Percentiles rank a stretch among this genome's conserved stretches.
Conservation (phyloP, 2,113 vertebrate species). For the Arothron firmamentum region DNA sequence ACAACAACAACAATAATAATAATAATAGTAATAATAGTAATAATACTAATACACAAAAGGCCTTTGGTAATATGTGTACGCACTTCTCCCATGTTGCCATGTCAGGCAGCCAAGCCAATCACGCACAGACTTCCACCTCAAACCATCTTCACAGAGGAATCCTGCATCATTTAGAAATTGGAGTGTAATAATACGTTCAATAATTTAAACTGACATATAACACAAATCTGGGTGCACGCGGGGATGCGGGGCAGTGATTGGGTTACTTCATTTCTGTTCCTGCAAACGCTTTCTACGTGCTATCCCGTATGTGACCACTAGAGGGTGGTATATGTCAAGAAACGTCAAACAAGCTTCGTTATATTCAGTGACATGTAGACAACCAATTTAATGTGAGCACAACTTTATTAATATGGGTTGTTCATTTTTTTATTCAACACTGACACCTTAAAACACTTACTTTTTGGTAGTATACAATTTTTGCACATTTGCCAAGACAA, state of each 20-base stretch:
- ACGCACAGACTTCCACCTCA: constrained; percentile 2
- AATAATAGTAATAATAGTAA: no score
- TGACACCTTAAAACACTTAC: background rate
- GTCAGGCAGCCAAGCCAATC: constrained; percentile 20
- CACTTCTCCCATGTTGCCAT: constrained; percentile 20
- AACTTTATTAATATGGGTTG: constrained; percentile 50
- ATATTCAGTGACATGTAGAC: constrained; percentile 18
- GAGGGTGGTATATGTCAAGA: constrained; percentile 41
- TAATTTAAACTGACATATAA: no score
- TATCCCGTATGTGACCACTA: constrained; percentile 31
- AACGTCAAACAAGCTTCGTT: constrained; percentile 7
- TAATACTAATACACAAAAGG: constrained; percentile 9
- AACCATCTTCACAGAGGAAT: no score
- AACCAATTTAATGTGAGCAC: constrained; percentile 18
- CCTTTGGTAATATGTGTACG: constrained; percentile 61
- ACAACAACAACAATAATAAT: no score
- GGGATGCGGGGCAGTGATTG: no score
- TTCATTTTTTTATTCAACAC: constrained; percentile 8
- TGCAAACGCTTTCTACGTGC: no score
- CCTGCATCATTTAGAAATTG: no score
- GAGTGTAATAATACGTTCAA: no score
- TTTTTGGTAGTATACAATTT: background rate
- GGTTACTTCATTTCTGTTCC: no score
- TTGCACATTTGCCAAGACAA: background rate
- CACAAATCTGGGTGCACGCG: no score